These are phyloP conservation scores for Drosophila kurseongensis DNA, from an alignment of 1,140 invertebrate genomes.

Conservation along the genomic window DNA sequence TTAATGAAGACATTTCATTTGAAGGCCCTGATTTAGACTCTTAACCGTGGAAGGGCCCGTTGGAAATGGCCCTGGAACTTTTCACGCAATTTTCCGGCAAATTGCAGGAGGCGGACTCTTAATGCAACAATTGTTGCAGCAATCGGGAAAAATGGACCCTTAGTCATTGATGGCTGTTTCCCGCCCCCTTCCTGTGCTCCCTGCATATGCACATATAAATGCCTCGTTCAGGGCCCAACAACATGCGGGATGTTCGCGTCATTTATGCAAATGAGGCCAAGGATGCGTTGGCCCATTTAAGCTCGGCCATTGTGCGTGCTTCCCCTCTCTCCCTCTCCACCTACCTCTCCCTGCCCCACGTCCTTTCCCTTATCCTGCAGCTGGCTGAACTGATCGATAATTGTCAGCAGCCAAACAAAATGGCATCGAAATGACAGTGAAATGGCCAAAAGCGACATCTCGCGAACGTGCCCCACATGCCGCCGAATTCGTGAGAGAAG, in stretches of 20 bases:
- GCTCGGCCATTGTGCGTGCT: conserved; percentile 67
- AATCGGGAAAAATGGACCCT: conserved; percentile 37
- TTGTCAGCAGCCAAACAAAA: conserved; percentile 62
- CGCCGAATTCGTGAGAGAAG: conserved; percentile 9
- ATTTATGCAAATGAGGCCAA: conserved; percentile 82
- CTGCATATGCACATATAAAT: conserved; percentile 56
- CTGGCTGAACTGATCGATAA: conserved; percentile 69
- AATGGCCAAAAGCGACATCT: conserved; percentile 65
- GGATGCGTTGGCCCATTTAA: conserved; percentile 74
- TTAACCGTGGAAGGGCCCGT: conserved; percentile 2
- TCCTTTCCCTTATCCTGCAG: conserved; percentile 1
- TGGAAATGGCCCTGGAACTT: conserved; percentile 16
- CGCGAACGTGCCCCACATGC: conserved; percentile 59
- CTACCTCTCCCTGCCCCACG: background rate
- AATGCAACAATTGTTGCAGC: conserved; percentile 60
- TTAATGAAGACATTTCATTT: conserved; percentile 75
- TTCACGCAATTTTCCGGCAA: conserved; percentile 14
- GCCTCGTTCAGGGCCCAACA: conserved; percentile 37
- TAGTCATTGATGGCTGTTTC: conserved; percentile 31
- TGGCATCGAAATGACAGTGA: conserved; percentile 62
- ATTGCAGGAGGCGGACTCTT: conserved; percentile 53
- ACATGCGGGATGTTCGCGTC: conserved; percentile 61
- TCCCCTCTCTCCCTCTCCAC: background rate
- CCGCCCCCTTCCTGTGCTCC: background rate
- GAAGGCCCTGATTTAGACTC: conserved; percentile 55